Base-by-base conservation (phyloP, 2,113 vertebrate species). In the Balaenoptera acutorostrata region DNA sequence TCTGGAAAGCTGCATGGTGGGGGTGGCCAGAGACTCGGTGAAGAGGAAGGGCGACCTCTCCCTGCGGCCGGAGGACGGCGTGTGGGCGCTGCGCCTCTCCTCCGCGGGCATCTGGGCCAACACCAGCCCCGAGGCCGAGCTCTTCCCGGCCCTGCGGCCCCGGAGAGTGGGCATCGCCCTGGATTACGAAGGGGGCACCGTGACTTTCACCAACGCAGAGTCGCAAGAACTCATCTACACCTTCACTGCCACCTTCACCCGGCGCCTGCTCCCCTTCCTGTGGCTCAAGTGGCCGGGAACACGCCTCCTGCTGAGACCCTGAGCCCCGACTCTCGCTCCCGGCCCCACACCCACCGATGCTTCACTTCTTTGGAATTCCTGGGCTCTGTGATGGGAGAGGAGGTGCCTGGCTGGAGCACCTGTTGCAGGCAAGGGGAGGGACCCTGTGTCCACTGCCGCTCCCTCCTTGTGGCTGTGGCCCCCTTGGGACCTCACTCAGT, bases 1-100 rank as follows among this genome's bases (percentile, higher is more conserved):
- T 14, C 98, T 99, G 33, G 98, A 99, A 1, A 98, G 99, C 1
- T 99, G 99, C 99, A 99, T 99, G 93, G 72, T 99, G 90, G 99
- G 99, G 3, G 98, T 99, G 71, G 99, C 98, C 95, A 98, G 89
- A 64, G 95, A 98, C 97, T 98, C 99, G 0, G 81, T 99, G 89
- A 97, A 33, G 92, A 98, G 99, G 93, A 99, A 98, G 93, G 99
- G 99, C 11, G 81, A 98, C 52, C 98, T 99, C 66, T 98, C 98
- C 0, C 96, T 99, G 63, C 97, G 98, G 95, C 99, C 99, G 0
- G 98, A 98, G 71, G 98, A 99, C 0, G 99, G 99, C 0, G 99
- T 98, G 17, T 99, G 99, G 99, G 93, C 98, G 0, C 82, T 99
- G 20, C 98, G 99, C 93, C 97, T 99, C 12, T 98, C 98, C 57